These are phyloP conservation scores for Rotaria socialis DNA, from an alignment of 2,888 invertebrate species.

Conservation along the genomic window DNA sequence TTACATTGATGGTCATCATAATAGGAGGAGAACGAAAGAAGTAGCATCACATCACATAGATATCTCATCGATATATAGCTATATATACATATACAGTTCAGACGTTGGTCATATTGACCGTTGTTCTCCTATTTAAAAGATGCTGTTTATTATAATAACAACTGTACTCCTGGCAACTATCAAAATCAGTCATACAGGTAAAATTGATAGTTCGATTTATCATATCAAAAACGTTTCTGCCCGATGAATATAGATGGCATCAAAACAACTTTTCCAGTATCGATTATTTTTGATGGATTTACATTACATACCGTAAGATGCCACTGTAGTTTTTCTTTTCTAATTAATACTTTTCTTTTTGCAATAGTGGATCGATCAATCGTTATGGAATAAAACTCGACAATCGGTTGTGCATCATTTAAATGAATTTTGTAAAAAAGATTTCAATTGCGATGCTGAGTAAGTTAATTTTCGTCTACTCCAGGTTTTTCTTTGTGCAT, in stretches of 20 bases:
- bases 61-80: neutral
- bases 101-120: neutral
- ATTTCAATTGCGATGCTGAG: slow-evolving; percentile 17
- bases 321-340: too few relatives aligned
- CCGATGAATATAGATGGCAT: neutral
- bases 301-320: neutral
- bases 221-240: too few relatives aligned
- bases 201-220: neutral
- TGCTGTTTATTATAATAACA: neutral
- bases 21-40: neutral
- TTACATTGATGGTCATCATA: slow-evolving; percentile 19
- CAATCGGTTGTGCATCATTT: neutral
- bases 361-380: neutral
- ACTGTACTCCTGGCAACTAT: neutral
- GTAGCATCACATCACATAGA: neutral
- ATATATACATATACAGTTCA: neutral
- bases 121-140: neutral
- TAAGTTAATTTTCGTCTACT: neutral
- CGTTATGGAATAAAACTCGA: slow-evolving; percentile 21
- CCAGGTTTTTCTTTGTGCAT: too few relatives aligned
- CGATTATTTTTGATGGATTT: slow-evolving; percentile 15
- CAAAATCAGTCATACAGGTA: neutral
- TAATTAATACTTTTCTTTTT: neutral
- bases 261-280: slow-evolving; percentile 12
- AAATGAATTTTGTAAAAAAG: slow-evolving; percentile 17